A percentile compares a stretch with the other conserved stretches of the same genome.
These are phyloP conservation scores for Anguilla obscura DNA, from an alignment of 2,797 vertebrate genomes.

Conservation along the genomic window DNA sequence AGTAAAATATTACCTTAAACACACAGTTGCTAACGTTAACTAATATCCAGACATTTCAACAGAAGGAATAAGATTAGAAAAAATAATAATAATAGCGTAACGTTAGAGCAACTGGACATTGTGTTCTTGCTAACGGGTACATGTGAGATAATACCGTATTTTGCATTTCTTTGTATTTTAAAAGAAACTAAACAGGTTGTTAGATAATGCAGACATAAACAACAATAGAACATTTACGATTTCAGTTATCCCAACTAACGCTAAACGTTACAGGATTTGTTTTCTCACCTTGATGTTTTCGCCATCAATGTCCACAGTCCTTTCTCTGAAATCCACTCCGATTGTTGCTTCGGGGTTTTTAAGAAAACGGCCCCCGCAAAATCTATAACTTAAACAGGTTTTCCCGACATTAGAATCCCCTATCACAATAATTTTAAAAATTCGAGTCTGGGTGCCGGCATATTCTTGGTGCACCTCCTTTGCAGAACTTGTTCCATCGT, in stretches of 20 bases:
- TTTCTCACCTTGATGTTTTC: constrained; percentile 87
- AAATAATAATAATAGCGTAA: not conserved
- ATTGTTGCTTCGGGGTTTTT: constrained; percentile 92
- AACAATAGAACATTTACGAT: not conserved
- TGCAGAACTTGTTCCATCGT: constrained; percentile 58
- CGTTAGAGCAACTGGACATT: not conserved
- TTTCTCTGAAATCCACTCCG: constrained; percentile 92
- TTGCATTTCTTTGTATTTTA: not conserved
- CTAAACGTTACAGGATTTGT: not conserved
- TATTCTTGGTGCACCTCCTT: constrained; percentile 54
- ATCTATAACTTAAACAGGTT: constrained; percentile 90
- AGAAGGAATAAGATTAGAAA: not conserved
- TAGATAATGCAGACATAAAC: not conserved
- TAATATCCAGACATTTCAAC: not conserved
- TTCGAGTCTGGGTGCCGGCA: constrained; percentile 61
- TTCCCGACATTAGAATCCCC: constrained; percentile 93
- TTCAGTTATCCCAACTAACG: not conserved
- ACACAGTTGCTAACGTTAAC: not conserved
- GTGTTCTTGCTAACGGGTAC: not conserved
- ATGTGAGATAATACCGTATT: too few species aligned
- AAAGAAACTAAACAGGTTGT: not conserved
- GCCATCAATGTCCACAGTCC: constrained; percentile 85
- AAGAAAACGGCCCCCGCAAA: constrained; percentile 89
- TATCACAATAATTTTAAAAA: constrained; percentile 94
- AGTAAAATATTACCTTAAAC: not conserved